phyloP scores from a whole-genome alignment of 2,797 vertebrate species.

The Masticophis lateralis region DNA sequence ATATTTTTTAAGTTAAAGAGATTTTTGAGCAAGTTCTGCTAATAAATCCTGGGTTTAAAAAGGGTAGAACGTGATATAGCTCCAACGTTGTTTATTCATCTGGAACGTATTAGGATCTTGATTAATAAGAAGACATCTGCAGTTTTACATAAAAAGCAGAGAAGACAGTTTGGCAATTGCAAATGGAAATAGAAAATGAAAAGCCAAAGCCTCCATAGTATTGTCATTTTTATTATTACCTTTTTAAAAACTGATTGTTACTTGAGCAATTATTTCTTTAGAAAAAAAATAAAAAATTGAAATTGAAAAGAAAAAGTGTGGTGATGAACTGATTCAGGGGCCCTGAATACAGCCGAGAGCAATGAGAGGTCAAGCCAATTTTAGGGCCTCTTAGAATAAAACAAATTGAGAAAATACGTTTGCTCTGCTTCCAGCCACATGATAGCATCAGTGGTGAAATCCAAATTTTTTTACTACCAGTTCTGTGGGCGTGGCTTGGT shows the following conservation, averaged over 20 bases:
- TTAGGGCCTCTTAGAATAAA: not conserved
- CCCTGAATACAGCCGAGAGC: not conserved
- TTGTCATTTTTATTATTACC: not conserved
- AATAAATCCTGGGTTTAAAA: conserved; percentile 74
- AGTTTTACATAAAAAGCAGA: conserved; percentile 80
- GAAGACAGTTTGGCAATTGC: conserved; percentile 78
- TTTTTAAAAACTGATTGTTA: conserved; percentile 74
- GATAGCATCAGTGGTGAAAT: not conserved
- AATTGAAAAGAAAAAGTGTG: not conserved
- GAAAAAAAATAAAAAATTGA: conserved; percentile 4
- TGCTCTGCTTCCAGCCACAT: not conserved
- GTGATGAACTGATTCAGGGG: not conserved
- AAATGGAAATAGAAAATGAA: conserved; percentile 76
- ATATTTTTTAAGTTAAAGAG: conserved; percentile 83
- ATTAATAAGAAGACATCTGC: conserved; percentile 91
- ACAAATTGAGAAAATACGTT: not conserved
- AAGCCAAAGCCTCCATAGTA: conserved; percentile 68
- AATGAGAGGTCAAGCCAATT: not conserved
- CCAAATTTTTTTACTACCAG: no score
- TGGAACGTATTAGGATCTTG: conserved; percentile 94
- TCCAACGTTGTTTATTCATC: conserved; percentile 95
- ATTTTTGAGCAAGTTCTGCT: conserved; percentile 73
- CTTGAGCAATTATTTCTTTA: conserved; percentile 69
- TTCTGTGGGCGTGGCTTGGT: no score
- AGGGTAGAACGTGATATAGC: conserved; percentile 71